phyloP scores from a whole-genome alignment of 2,888 invertebrate species.

The Athetis lepigone region DNA sequence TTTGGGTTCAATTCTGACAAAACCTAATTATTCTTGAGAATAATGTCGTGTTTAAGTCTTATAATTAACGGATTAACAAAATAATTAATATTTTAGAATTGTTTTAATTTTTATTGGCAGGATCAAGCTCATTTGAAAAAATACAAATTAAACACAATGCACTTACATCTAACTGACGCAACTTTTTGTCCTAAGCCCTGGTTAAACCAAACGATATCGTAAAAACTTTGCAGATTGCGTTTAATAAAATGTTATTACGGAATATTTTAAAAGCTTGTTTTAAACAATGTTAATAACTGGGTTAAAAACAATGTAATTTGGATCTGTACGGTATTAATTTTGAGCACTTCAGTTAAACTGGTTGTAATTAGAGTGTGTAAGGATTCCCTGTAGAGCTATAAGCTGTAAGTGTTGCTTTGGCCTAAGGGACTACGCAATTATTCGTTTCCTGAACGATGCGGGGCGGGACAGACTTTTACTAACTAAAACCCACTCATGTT shows the following conservation, averaged over 20 bases:
- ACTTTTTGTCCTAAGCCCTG: constrained; percentile 6
- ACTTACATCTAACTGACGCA: neutral
- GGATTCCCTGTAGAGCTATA: constrained; percentile 6
- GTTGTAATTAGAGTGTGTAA: constrained; percentile 12
- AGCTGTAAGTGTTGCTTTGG: too few relatives aligned
- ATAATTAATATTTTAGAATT: too few relatives aligned
- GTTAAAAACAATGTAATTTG: constrained; percentile 18
- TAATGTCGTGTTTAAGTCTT: too few relatives aligned
- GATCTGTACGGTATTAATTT: constrained; percentile 16
- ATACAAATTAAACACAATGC: constrained; percentile 10
- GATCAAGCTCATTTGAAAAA: constrained; percentile 6
- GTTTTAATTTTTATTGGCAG: too few relatives aligned
- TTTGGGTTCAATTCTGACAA: too few relatives aligned
- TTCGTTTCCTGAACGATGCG: too few relatives aligned
- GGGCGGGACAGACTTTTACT: too few relatives aligned
- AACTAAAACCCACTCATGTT: too few relatives aligned
- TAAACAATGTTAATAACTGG: constrained; percentile 37
- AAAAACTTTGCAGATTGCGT: constrained; percentile 43
- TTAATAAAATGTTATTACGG: constrained; percentile 40
- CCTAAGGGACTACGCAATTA: too few relatives aligned
- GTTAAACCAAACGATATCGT: constrained; percentile 26
- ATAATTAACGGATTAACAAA: too few relatives aligned
- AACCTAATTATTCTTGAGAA: too few relatives aligned
- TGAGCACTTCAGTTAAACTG: neutral
- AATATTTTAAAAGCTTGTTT: constrained; percentile 36